phyloP scores from a whole-genome alignment of 2,113 vertebrate species.

The Hylia prasina region DNA sequence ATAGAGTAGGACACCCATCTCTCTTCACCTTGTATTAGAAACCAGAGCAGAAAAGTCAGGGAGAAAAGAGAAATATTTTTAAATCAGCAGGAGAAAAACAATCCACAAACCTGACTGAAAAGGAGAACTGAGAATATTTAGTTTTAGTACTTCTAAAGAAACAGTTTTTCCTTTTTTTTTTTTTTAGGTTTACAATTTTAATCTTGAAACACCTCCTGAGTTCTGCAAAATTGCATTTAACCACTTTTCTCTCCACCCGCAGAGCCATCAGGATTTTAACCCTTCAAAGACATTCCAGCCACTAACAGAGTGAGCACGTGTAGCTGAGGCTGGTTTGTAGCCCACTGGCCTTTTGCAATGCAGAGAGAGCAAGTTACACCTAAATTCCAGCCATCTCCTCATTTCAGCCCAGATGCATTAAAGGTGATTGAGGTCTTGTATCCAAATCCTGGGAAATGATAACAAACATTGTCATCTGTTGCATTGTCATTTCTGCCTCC shows the following conservation, averaged over 20 bases:
- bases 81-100: not conserved
- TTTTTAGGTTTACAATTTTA: not conserved
- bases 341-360: not conserved
- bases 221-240: not conserved
- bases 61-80: not conserved
- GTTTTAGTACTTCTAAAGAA: not conserved
- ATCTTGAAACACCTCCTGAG: not conserved
- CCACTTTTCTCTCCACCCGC: not conserved
- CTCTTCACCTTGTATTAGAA: not conserved
- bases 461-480: not conserved
- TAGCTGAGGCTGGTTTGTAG: not conserved
- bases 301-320: not conserved
- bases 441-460: not conserved
- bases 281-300: not conserved
- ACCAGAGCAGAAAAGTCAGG: not conserved
- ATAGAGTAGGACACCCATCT: not conserved
- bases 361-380: not conserved
- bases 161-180: not conserved
- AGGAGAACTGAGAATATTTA: not conserved
- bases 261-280: not conserved
- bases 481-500: not conserved
- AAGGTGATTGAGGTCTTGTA: not conserved
- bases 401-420: not conserved
- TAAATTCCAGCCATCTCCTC: not conserved
- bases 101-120: not conserved